Base-by-base conservation (phyloP, 30 jellyfish, hydroid and myxozoan species). In the Sanderia malayensis region DNA sequence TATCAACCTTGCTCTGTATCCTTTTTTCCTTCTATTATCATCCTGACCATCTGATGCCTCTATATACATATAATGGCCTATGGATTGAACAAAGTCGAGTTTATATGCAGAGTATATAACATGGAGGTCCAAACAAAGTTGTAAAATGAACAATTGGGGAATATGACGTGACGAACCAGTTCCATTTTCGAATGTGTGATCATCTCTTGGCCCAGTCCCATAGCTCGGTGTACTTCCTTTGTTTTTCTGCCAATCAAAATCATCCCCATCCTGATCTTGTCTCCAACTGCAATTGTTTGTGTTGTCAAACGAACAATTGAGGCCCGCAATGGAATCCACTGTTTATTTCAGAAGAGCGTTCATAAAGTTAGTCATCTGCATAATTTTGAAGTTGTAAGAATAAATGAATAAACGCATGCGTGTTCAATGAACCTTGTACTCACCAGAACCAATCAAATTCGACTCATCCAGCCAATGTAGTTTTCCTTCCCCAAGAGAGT, bases 161-260 rank as follows among this genome's bases (percentile, higher is more conserved):
- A n/a, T n/a, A n/a, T n/a, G n/a, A n/a, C n/a, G n/a, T n/a, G n/a
- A n/a, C n/a, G n/a, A n/a, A n/a, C n/a, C n/a, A n/a, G n/a, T n/a
- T n/a, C 60, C 34, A 19, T 76, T 76, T 8, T 34, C 73, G 31
- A 22, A 28, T 0, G 88, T 76, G 52, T 88, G 92, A 58, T 88
- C 97, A 3, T 25, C 46, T 11, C 78, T 55, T 17, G 97, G 97
- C 20, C 97, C 97, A 47, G 97, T 88, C 22, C 84, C 87, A 33
- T 25, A 61, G 41, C 97, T 88, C 1, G 87, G 91, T 27, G 97
- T 88, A 31, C 58, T 46, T 17, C 95, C 97, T 34, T 62, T 72
- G 58, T 67, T 33, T 47, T 52, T 19, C 9, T 61, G 46, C 97
- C 97, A 88, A 69, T 68, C 82, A 62, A 88, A 46, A 19, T 80